Conservation (phyloP, 2,113 vertebrate genomes). For the Myocastor coypus region DNA sequence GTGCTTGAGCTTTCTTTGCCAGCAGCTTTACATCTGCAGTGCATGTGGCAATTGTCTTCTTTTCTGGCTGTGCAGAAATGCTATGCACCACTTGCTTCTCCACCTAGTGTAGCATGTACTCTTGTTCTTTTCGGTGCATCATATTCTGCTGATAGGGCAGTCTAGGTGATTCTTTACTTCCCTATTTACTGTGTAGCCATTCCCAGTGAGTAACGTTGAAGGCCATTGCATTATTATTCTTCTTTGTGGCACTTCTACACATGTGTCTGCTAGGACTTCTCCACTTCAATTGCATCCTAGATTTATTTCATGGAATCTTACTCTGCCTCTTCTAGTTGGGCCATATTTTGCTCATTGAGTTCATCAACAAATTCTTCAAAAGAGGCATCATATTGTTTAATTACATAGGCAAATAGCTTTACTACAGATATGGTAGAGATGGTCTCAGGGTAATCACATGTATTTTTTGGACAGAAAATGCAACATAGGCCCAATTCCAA, state of each 20-base stretch:
- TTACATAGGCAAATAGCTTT: neutral
- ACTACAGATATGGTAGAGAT: neutral
- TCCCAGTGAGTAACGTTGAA: neutral
- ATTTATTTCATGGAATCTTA: neutral
- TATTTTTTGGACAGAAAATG: neutral
- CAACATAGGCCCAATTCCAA: neutral
- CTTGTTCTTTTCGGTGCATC: neutral
- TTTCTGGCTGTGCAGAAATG: neutral
- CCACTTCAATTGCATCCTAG: neutral
- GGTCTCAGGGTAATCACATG: neutral
- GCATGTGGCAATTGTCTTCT: neutral
- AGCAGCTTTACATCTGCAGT: neutral
- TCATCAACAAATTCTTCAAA: neutral
- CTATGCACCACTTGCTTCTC: neutral
- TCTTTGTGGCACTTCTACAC: neutral
- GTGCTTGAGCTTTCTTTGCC: neutral
- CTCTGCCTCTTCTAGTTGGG: neutral
- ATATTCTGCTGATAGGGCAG: neutral
- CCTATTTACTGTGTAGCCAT: neutral
- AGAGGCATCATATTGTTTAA: neutral
- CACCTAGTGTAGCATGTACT: neutral
- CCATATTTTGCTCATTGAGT: neutral
- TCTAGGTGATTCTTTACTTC: neutral
- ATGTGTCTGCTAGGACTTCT: neutral
- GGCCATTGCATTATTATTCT: neutral